These are phyloP conservation scores for Hyphantria cunea DNA, from an alignment of 1,140 invertebrate species.

Conservation along the genomic window DNA sequence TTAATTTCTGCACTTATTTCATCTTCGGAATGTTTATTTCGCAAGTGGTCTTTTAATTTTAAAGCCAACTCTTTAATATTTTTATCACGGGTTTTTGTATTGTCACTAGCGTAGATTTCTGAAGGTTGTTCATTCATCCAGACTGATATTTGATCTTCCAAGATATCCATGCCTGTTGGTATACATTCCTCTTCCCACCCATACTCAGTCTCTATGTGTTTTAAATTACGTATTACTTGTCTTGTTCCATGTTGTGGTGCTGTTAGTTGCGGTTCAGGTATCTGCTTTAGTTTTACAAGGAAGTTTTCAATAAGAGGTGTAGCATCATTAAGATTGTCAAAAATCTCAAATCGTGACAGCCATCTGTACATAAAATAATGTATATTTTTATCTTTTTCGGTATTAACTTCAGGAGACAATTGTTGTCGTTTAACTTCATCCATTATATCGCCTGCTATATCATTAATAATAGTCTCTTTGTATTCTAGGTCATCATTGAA, in stretches of 20 bases:
- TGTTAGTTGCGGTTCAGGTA: slow-evolving; percentile 35
- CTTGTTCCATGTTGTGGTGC: slow-evolving; percentile 33
- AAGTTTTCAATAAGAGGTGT: slow-evolving; percentile 37
- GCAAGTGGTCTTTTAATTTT: slow-evolving; percentile 24
- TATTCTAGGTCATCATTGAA: slow-evolving; percentile 34
- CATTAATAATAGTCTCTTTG: slow-evolving; percentile 40
- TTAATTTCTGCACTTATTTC: slow-evolving; percentile 29
- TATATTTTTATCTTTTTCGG: slow-evolving; percentile 39
- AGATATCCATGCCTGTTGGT: slow-evolving; percentile 31
- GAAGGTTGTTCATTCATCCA: slow-evolving; percentile 46
- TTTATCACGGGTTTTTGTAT: slow-evolving; percentile 27
- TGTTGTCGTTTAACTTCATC: slow-evolving; percentile 48
- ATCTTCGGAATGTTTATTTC: slow-evolving; percentile 25
- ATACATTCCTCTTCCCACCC: slow-evolving; percentile 22
- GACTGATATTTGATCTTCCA: slow-evolving; percentile 49
- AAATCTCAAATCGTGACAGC: slow-evolving; percentile 40
- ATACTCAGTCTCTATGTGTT: slow-evolving; percentile 16
- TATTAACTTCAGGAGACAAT: slow-evolving; percentile 25
- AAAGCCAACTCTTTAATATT: slow-evolving; percentile 36
- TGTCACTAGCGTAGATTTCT: slow-evolving; percentile 29
- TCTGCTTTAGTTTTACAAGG: slow-evolving; percentile 32
- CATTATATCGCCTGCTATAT: slow-evolving; percentile 49
- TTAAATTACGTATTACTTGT: slow-evolving; percentile 31
- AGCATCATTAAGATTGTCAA: slow-evolving; percentile 32
- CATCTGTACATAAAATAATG: slow-evolving; percentile 42